Conservation (phyloP, 2,888 invertebrate genomes). For the Caenorhabditis sp. region DNA sequence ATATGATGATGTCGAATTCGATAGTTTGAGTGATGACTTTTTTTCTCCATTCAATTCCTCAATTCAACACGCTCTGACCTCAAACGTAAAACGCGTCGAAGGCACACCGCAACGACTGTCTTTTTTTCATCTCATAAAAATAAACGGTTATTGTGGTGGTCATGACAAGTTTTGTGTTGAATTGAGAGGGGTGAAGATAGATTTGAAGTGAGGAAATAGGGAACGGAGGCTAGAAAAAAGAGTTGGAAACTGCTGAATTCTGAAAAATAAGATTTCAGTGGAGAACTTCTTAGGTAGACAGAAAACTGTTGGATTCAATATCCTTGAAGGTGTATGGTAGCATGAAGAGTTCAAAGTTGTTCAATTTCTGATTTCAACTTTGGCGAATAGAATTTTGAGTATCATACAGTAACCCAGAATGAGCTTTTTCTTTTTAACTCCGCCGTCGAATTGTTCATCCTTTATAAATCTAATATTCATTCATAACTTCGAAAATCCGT, state of each 20-base stretch:
- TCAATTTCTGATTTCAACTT: too few relatives aligned
- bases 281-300: too few relatives aligned
- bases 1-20: slow-evolving; percentile 37
- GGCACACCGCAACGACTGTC: slow-evolving; percentile 58
- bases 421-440: too few relatives aligned
- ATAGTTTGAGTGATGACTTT: slow-evolving; percentile 47
- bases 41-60: slow-evolving; percentile 48
- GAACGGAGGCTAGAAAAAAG: neutral
- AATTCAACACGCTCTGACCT: slow-evolving; percentile 62
- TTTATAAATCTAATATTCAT: neutral
- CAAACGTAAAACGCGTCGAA: slow-evolving; percentile 61
- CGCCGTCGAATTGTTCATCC: too few relatives aligned
- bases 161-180: slow-evolving; percentile 64
- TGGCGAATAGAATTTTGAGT: too few relatives aligned
- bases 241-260: neutral
- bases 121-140: slow-evolving; percentile 72
- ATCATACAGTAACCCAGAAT: too few relatives aligned
- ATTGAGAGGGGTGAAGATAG: slow-evolving; percentile 13
- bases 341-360: too few relatives aligned
- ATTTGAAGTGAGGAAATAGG: slow-evolving; percentile 13
- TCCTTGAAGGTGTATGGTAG: too few relatives aligned
- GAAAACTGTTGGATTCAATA: too few relatives aligned
- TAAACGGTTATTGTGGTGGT: slow-evolving; percentile 77
- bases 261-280: too few relatives aligned
- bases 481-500: neutral